Evolutionary conservation across 2,888 invertebrate species (phyloP), one percentile per base, ranked within the genome.

Genomic region (Anoplius nigerrimus): DNA sequence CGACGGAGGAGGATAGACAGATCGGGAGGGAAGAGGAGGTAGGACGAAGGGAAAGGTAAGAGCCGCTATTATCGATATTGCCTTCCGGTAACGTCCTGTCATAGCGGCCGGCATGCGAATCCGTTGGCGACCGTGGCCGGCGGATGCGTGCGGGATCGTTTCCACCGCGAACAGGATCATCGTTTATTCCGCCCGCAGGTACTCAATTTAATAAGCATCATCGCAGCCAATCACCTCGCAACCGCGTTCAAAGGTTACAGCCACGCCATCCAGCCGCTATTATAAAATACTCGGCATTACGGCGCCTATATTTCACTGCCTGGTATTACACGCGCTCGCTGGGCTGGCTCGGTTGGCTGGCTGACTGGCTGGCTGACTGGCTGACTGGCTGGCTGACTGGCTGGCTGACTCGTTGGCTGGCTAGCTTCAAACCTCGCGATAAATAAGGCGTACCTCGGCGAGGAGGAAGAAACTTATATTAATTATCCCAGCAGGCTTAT

Each of bases 211-310:
- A 74, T 74, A 75, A 74, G 72, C 72, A 67, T 59, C 66, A 62
- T 65, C 66, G 54, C 27, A 42, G 54, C 55, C 60, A 46, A 71
- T 61, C 75, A 69, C 48, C 60, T 60, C 42, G 51, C 60, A 18
- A 60, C 63, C 68, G 52, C 64, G 75, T 70, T 75, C 78, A 77
- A 74, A 78, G 75, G 75, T 75, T 71, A 71, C 64, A 55, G 57
- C 59, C 65, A 42, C 48, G 55, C 64, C 69, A 69, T 66, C 61
- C 72, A 58, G 60, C 67, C 72, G 74, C 70, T 59, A 61, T 71
- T 78, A 75, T 78, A 78, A 80, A 78, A 74, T 76, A 64, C 73
- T 72, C 71, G 72, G 67, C 46, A 70, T 79, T 80, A 80, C 75
- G 78, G 79, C 71, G 70, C 66, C 70, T 71, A 76, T 80, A 80